Evolutionary conservation across 2,797 vertebrate genomes (phyloP).

Genomic region (Phoeniculus purpureus): DNA sequence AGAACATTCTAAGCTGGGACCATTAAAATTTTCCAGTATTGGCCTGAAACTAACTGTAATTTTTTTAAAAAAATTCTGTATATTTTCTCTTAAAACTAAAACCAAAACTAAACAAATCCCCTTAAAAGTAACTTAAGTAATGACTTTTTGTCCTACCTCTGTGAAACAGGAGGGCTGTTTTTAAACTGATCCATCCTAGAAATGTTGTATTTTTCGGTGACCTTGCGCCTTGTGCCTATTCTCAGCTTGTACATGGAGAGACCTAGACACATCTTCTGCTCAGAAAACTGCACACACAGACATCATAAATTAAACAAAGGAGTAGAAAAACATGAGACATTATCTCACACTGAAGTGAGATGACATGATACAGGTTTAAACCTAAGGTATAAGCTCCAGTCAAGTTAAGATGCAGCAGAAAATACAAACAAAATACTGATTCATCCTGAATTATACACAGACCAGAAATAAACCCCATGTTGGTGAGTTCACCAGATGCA

Average conservation of each 20-base stretch:
- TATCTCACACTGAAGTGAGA: not conserved
- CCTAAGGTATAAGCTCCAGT: not conserved
- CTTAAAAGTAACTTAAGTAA: not conserved
- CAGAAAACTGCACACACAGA: not conserved
- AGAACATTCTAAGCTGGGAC: not conserved
- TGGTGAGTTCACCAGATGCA: not conserved
- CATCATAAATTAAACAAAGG: not conserved
- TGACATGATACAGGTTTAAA: not conserved
- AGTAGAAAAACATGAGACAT: not conserved
- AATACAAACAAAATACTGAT: not conserved
- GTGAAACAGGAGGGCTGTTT: not conserved
- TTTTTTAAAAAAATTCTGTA: not conserved
- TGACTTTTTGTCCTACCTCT: not conserved
- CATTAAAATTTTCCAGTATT: not conserved
- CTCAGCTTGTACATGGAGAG: not conserved
- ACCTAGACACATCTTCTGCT: not conserved
- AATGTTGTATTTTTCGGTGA: not conserved
- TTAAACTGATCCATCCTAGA: not conserved
- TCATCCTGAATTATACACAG: not conserved
- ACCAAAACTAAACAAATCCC: not conserved
- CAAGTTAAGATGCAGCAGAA: not conserved
- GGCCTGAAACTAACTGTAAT: not conserved
- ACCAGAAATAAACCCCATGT: not conserved
- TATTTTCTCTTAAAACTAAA: not conserved
- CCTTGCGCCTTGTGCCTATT: not conserved